Percentiles rank a stretch among this genome's conserved stretches.
Conservation (phyloP, 1,140 invertebrate species). For the Drosophila insularis region DNA sequence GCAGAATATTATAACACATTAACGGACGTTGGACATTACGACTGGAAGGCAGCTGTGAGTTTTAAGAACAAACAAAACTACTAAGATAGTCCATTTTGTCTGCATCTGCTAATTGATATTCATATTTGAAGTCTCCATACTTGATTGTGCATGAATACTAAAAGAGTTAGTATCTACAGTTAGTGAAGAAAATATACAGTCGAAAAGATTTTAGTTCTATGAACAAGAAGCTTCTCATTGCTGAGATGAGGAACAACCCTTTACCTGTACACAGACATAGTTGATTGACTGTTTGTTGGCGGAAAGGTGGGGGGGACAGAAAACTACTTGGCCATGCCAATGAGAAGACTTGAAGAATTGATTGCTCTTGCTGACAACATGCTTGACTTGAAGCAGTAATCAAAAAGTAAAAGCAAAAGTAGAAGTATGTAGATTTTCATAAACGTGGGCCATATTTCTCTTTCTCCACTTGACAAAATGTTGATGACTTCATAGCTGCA, state of each 20-base stretch:
- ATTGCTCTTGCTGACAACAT: constrained; percentile 7
- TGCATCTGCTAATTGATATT: constrained; percentile 2
- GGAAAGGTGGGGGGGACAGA: neutral
- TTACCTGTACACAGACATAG: neutral
- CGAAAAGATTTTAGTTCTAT: constrained; percentile 8
- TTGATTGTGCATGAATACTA: neutral
- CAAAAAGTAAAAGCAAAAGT: constrained; percentile 44
- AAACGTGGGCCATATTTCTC: constrained; percentile 25
- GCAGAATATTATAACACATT: constrained; percentile 65
- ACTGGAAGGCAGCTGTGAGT: constrained; percentile 28
- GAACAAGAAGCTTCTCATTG: neutral
- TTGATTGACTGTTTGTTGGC: neutral
- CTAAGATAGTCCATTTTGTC: neutral
- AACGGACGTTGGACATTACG: constrained; percentile 12
- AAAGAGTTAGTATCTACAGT: neutral
- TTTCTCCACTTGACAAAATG: constrained; percentile 27
- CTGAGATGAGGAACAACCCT: neutral
- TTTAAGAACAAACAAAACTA: neutral
- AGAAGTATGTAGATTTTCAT: constrained; percentile 17
- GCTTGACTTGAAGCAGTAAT: constrained; percentile 3
- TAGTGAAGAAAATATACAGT: neutral
- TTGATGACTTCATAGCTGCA: constrained; percentile 9
- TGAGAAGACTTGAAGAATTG: constrained; percentile 30
- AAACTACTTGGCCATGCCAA: constrained; percentile 47
- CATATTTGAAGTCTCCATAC: neutral